Conservation (phyloP, 64 coral and sea anemone species). For the Stichodactyla helianthus region DNA sequence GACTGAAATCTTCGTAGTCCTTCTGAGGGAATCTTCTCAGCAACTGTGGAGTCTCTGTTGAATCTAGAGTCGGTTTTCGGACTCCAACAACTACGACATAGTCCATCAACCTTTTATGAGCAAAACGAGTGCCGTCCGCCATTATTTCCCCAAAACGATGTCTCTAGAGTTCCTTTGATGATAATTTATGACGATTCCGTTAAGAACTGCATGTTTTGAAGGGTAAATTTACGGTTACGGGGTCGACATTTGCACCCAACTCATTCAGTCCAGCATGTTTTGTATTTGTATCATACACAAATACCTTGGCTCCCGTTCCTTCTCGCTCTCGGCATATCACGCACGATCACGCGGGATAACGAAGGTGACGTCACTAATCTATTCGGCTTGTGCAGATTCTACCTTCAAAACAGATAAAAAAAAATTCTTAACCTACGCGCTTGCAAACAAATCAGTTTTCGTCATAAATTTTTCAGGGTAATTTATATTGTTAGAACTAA, state of each 20-base stretch:
- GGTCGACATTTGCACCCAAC: not conserved
- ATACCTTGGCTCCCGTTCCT: not conserved
- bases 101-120: conserved; percentile 63
- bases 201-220: conserved; percentile 2
- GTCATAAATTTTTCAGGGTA: not conserved
- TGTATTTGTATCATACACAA: conserved; percentile 18
- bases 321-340: conserved; percentile 10
- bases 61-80: conserved; percentile 75
- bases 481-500: not conserved
- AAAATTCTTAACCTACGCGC: not conserved
- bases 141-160: not conserved
- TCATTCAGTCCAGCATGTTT: not conserved
- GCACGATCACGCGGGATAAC: conserved; percentile 8
- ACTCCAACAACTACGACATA: conserved; percentile 95
- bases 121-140: not conserved
- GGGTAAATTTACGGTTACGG: not conserved
- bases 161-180: not conserved
- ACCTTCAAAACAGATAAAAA: not conserved
- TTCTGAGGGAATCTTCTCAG: conserved; percentile 89
- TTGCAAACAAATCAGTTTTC: too few relatives aligned
- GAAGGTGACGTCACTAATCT: not conserved
- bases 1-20: conserved; percentile 86
- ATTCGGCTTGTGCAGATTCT: not conserved
- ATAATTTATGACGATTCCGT: not conserved
- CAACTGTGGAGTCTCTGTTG: conserved; percentile 82